Evolutionary conservation across 30 jellyfish, hydroid and myxozoan genomes (phyloP).

Genomic region (Aurelia sp.): DNA sequence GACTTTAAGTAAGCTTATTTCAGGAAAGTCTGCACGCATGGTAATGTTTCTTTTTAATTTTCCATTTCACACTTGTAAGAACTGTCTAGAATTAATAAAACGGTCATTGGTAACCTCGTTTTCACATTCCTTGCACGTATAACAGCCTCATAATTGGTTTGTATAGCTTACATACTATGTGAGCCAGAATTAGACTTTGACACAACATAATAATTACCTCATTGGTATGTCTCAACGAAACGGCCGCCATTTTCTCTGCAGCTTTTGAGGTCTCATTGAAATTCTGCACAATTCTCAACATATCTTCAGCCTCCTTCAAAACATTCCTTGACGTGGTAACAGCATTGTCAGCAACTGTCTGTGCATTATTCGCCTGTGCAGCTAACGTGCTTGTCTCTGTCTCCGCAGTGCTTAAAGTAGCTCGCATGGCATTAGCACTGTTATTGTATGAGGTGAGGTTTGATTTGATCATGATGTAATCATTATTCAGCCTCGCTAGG

Average conservation of each 20-base stretch:
- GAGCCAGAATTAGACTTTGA: neutral
- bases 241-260: constrained; percentile 44
- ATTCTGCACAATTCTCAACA: constrained; percentile 50
- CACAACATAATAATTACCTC: constrained; percentile 26
- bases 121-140: too few relatives aligned
- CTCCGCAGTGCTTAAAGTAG: constrained; percentile 5
- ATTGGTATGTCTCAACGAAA: constrained; percentile 28
- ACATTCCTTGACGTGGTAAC: constrained; percentile 21
- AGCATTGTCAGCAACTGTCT: constrained; percentile 31
- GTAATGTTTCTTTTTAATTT: too few relatives aligned
- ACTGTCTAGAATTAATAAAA: too few relatives aligned
- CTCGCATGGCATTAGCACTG: neutral
- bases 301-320: constrained; percentile 33
- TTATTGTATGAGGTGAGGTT: neutral
- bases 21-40: too few relatives aligned
- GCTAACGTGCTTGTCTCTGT: constrained; percentile 2
- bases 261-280: constrained; percentile 44
- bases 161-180: too few relatives aligned
- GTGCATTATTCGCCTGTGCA: constrained; percentile 40
- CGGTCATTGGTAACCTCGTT: too few relatives aligned
- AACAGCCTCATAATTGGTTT: too few relatives aligned
- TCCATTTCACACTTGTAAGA: too few relatives aligned
- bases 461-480: neutral
- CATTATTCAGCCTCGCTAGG: neutral
- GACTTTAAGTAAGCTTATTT: too few relatives aligned